Evolutionary conservation across 2,888 invertebrate species (phyloP), one percentile per base, ranked within the genome.

Genomic region (Trachelus stipa): DNA sequence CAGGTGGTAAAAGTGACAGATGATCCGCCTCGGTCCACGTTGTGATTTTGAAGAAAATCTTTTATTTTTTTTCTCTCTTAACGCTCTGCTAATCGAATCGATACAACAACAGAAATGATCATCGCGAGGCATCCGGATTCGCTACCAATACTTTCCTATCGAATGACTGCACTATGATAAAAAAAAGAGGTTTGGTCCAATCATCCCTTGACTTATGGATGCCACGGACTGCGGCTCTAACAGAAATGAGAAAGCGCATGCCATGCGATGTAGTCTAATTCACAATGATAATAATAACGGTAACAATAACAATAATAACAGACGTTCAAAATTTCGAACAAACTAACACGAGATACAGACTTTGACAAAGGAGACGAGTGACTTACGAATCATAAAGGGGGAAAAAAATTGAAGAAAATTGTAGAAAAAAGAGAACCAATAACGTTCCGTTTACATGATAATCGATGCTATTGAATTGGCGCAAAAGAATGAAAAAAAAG

Each of bases 261-360:
- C 89, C 89, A 89, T 89, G 89, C 89, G 87, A 85, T 83, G 83
- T 83, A 83, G 81, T 81, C 79, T 83, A 84, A 81, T 78, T 23
- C 77, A 79, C 76, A 75, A 30, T 35, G 33, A 77, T 69, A 15
- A 77, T 73, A 74, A 74, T 77, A 35, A 69, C 34, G 35, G 12
- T 34, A 37, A 71, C 71, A 75, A 76, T 80, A 73, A 79, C 80
- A 79, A 81, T 84, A 82, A 81, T 82, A 81, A 23, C 1, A 9
- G 56, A 56, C 4, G 9, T 2, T 2, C 9, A 9, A 56, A 56
- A 56, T 23, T 23, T 56, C 56, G 23, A 23, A 9, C 1, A 9
- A 23, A 56, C 2, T 23, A 56, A 56, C 56, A 23, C 56, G 23
- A 9, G 56, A 23, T 56, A 56, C 23, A 9, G 56, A 23, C 15